Conservation (phyloP, 2,113 vertebrate species). For the Phaethornis superciliosus region DNA sequence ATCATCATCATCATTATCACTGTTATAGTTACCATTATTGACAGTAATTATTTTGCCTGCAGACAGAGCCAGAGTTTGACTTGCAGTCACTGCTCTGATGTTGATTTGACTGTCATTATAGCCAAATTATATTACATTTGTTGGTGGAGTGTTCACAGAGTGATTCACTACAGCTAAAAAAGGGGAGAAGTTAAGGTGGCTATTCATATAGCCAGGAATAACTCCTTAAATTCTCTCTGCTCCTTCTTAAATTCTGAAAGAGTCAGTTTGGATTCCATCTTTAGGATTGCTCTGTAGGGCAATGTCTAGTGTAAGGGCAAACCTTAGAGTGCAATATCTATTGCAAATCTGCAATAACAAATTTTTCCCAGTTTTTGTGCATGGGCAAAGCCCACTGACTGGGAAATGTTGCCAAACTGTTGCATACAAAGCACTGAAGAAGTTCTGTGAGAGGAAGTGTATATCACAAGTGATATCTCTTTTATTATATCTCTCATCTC, state of each 20-base stretch:
- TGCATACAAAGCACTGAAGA: neutral
- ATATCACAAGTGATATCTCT: neutral
- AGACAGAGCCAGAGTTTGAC: neutral
- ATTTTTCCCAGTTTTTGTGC: neutral
- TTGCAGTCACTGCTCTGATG: neutral
- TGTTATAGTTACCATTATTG: neutral
- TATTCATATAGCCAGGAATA: neutral
- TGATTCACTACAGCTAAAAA: neutral
- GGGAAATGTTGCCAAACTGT: neutral
- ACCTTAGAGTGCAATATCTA: neutral
- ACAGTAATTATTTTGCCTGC: neutral
- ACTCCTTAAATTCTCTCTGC: neutral
- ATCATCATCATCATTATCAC: too few relatives aligned
- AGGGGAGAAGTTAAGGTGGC: neutral
- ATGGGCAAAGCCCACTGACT: neutral
- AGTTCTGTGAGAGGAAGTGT: neutral
- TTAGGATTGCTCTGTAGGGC: neutral
- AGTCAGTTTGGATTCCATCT: neutral
- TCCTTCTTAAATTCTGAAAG: neutral
- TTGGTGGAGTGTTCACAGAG: neutral
- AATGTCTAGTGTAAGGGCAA: neutral
- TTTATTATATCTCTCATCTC: neutral
- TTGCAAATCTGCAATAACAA: neutral
- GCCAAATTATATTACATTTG: neutral
- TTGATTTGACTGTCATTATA: neutral